Evolutionary conservation across 1,140 invertebrate species (phyloP).

Genomic region (Argopecten irradians): DNA sequence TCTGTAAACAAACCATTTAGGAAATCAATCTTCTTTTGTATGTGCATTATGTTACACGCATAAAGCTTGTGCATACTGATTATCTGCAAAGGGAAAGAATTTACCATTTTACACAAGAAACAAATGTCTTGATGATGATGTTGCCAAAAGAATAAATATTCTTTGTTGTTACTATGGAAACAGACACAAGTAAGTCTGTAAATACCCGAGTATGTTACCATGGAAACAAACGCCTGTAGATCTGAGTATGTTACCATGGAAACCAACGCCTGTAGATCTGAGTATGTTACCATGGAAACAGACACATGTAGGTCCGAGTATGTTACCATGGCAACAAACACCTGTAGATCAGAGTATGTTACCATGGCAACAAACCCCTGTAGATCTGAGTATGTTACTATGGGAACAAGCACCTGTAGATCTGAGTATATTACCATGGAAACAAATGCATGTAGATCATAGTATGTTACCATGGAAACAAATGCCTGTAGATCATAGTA

Average conservation of each 20-base stretch:
- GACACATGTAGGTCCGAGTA: not conserved
- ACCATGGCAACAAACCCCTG: not conserved
- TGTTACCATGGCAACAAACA: not conserved
- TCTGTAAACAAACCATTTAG: not conserved
- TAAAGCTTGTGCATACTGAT: too few relatives aligned
- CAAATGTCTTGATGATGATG: too few relatives aligned
- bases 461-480: not conserved
- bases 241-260: not conserved
- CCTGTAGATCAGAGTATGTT: not conserved
- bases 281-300: not conserved
- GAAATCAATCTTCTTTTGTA: not conserved
- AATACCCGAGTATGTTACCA: not conserved
- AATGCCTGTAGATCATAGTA: not conserved
- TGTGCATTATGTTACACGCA: not conserved
- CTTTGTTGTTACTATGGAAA: too few relatives aligned
- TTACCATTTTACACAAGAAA: too few relatives aligned
- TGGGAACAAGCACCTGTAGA: not conserved
- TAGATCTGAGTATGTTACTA: not conserved
- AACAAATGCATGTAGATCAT: not conserved
- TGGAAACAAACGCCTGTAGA: not conserved
- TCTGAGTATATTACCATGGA: not conserved
- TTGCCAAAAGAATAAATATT: too few relatives aligned
- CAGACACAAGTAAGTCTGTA: too few relatives aligned
- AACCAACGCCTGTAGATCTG: not conserved
- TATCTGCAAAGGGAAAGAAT: too few relatives aligned